phyloP scores from a whole-genome alignment of 2,113 vertebrate genomes.

The Arvicanthis niloticus region DNA sequence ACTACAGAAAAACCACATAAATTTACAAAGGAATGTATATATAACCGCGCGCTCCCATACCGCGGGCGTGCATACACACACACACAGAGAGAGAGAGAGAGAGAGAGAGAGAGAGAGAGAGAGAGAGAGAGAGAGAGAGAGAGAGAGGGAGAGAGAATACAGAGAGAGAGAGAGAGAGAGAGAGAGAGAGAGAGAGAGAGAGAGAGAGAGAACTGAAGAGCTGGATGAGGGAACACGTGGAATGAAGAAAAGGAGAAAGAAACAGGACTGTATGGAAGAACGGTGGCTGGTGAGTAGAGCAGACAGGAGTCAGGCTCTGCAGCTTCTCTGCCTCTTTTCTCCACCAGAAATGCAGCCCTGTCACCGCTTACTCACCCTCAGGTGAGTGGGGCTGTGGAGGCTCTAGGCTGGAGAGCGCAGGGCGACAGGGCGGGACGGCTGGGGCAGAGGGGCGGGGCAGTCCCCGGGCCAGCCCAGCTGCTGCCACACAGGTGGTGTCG shows the following conservation, averaged over 20 bases:
- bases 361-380: not conserved
- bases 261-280: not conserved
- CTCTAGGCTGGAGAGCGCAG: fast-evolving
- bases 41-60: not conserved
- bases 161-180: no score
- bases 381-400: fast-evolving
- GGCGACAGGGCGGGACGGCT: not conserved
- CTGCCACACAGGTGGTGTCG: fast-evolving
- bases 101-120: no score
- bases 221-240: not conserved
- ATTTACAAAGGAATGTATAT: not conserved
- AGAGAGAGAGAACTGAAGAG: no score
- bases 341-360: no score
- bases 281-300: not conserved
- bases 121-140: no score
- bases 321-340: not conserved
- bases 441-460: not conserved
- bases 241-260: not conserved
- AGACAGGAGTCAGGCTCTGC: not conserved
- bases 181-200: no score
- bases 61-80: no score
- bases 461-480: not conserved
- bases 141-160: no score
- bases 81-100: not conserved
- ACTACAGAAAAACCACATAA: no score